Conservation (phyloP, 2,113 vertebrate species). For the Myodes glareolus region DNA sequence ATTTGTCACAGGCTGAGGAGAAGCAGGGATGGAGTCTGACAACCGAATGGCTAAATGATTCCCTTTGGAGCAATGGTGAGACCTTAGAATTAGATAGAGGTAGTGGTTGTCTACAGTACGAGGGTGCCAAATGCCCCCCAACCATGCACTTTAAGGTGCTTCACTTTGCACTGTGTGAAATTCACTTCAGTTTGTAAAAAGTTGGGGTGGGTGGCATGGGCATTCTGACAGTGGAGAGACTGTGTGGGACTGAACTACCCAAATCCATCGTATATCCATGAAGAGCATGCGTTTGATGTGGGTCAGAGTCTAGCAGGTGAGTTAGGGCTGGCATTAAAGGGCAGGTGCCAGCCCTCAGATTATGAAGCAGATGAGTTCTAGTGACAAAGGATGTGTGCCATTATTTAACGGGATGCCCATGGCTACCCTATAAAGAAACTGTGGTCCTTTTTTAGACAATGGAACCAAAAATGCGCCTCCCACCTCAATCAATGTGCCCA, state of each 20-base stretch:
- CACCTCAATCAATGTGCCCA: background rate
- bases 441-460: background rate
- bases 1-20: background rate
- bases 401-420: background rate
- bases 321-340: background rate
- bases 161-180: background rate
- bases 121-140: background rate
- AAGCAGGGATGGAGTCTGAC: background rate
- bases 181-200: background rate
- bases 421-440: background rate
- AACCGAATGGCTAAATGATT: background rate
- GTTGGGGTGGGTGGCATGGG: background rate
- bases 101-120: background rate
- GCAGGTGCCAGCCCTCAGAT: background rate
- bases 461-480: background rate
- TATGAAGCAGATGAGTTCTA: background rate
- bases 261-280: accelerated
- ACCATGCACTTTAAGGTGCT: background rate
- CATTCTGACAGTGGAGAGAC: background rate
- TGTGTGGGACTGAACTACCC: background rate
- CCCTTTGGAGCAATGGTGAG: background rate
- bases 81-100: background rate
- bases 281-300: background rate
- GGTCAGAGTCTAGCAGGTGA: background rate
- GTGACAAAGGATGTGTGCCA: background rate